Conservation (phyloP, 2,797 vertebrate genomes). For the Molothrus ater region DNA sequence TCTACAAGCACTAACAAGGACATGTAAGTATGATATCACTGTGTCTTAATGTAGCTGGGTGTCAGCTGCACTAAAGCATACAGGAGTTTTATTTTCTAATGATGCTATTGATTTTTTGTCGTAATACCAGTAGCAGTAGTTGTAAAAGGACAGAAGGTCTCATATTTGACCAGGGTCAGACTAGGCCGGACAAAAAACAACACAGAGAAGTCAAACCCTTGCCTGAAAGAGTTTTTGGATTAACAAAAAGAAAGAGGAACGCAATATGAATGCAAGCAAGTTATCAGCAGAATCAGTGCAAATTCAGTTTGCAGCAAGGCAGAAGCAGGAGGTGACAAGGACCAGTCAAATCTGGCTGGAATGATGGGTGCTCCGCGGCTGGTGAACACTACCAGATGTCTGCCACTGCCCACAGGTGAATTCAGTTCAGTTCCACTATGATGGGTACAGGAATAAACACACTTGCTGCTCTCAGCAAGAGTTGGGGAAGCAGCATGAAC, state of each 20-base stretch:
- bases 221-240: neutral
- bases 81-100: slow-evolving; percentile 5
- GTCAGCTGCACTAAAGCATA: neutral
- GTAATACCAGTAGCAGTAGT: neutral
- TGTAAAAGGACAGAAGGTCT: neutral
- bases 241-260: neutral
- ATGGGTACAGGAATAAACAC: neutral
- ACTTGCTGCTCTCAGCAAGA: neutral
- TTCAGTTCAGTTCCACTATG: neutral
- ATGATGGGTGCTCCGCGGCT: neutral
- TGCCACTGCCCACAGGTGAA: neutral
- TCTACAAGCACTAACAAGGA: slow-evolving; percentile 27
- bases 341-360: neutral
- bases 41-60: neutral
- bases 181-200: neutral
- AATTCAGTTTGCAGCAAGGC: neutral
- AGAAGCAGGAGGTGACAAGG: neutral
- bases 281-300: neutral
- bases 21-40: slow-evolving; percentile 2
- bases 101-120: neutral
- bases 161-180: neutral
- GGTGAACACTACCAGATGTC: fast-evolving
- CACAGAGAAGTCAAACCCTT: neutral
- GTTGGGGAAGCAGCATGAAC: neutral
- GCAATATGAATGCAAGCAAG: neutral